Evolutionary conservation across 2,797 vertebrate genomes (phyloP), one percentile per base, ranked within the genome.

Genomic region (Saxicola maurus): DNA sequence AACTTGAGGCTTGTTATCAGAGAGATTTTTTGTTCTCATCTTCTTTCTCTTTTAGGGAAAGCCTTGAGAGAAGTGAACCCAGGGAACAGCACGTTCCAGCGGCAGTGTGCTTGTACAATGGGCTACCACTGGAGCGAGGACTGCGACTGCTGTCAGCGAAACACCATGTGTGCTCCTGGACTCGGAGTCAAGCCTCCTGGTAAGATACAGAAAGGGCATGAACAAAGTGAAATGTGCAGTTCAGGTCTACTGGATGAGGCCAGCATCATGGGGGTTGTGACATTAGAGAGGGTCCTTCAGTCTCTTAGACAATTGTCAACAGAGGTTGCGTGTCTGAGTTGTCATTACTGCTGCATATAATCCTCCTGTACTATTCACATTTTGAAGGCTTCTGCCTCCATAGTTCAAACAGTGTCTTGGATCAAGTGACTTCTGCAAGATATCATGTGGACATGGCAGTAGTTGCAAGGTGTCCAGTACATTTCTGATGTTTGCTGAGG

Each of bases 61-160:
- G 98, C 98, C 46, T 98, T 99, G 87, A 93, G 96, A 94, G 97
- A 91, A 37, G 94, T 97, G 87, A 93, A 92, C 66, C 96, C 96
- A 8, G 98, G 97, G 45, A 99, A 99, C 95, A 46, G 89, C 84
- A 94, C 97, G 3, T 55, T 96, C 97, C 98, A 92, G 94, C 97
- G 97, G 93, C 96, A 97, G 14, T 99, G 99, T 69, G 98, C 95
- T 53, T 99, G 99, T 83, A 97, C 43, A 0, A 10, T 96, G 1
- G 97, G 98, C 40, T 97, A 97, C 94, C 98, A 99, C 86, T 99
- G 98, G 91, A 97, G 93, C 33, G 97, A 98, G 81, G 98, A 98
- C 96, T 99, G 98, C 3, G 98, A 98, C 94, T 99, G 94, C 97
- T 99, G 99, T 46, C 98, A 98, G 89, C 90, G 91, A 64, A 98